Base-by-base conservation (phyloP, 2,113 vertebrate species). In the Phodopus roborovskii region DNA sequence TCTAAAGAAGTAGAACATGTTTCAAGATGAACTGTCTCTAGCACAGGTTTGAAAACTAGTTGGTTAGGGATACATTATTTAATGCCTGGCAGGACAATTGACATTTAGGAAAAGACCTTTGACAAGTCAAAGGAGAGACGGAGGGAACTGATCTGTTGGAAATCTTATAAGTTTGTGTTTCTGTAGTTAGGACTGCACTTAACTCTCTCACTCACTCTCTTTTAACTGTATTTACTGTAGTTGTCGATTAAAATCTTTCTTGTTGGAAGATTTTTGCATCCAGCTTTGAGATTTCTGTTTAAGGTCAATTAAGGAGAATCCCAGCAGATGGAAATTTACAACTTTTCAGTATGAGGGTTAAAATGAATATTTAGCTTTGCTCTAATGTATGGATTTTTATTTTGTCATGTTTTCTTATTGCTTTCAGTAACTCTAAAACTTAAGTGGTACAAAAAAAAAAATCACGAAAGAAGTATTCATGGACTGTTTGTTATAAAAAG, bases 351-450 rank as follows among this genome's bases (percentile, higher is more conserved):
- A 16, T 42, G 68, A 66, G 33, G 28, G 19, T 85, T 93, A 50
- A 83, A 94, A 68, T 53, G 22, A 88, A 94, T 88, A 91, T n/a
- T 97, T n/a, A 79, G 56, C 79, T 85, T 64, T 91, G 58, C 88
- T 26, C 26, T 78, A 64, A 48, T 89, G 94, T 89, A 10, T 91
- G 53, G 45, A 60, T 68, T 93, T 64, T 96, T 68, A 84, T 68
- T 78, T 81, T 60, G 39, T 30, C 10, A 12, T 77, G 50, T 77
- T 95, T 90, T 95, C 7, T 28, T 28, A 66, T 39, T 91, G 90
- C 94, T 88, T 45, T 15, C 45, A 82, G n/a, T 81, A 94, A 66
- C 22, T 93, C 0, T 92, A 42, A 92, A 77, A 62, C 16, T 94
- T n/a, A 82, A 2, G 30, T 68, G 56, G 28, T 88, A 56, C 13